A percentile compares a stretch with the other conserved stretches of the same genome.
Evolutionary conservation across 1,140 invertebrate genomes (phyloP).

Genomic region (Charaxes varanes): DNA sequence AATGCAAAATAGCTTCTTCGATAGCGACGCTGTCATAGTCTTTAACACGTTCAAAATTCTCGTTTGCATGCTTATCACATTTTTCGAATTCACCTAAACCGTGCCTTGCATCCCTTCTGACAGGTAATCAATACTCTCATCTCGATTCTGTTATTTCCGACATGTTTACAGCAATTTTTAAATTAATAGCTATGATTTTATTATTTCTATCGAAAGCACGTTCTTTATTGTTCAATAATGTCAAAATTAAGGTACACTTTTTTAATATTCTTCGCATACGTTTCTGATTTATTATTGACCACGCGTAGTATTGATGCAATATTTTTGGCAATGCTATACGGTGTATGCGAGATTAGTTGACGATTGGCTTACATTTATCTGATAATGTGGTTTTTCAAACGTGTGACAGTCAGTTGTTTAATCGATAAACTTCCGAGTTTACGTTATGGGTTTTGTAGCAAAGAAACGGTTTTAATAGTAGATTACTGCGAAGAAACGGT

Average conservation of each 20-base stretch:
- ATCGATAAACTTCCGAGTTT: constrained; percentile 32
- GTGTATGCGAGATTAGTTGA: constrained; percentile 25
- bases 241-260: too few species aligned
- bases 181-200: too few species aligned
- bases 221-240: too few species aligned
- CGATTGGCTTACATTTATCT: constrained; percentile 44
- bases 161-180: too few species aligned
- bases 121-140: constrained; percentile 7
- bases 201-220: too few species aligned
- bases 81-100: constrained; percentile 14
- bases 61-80: constrained; percentile 37
- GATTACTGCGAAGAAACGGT: too few species aligned
- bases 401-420: constrained; percentile 30
- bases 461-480: too few species aligned
- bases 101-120: background rate
- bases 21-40: constrained; percentile 37
- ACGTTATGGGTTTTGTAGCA: too few species aligned
- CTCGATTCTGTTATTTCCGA: too few species aligned
- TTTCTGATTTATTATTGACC: too few species aligned
- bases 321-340: constrained; percentile 22
- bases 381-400: constrained; percentile 36
- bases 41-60: constrained; percentile 13
- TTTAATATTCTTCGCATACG: too few species aligned
- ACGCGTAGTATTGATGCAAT: too few species aligned
- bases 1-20: constrained; percentile 55